phyloP scores from a whole-genome alignment of 2,113 vertebrate genomes.

The Paralichthys olivaceus region DNA sequence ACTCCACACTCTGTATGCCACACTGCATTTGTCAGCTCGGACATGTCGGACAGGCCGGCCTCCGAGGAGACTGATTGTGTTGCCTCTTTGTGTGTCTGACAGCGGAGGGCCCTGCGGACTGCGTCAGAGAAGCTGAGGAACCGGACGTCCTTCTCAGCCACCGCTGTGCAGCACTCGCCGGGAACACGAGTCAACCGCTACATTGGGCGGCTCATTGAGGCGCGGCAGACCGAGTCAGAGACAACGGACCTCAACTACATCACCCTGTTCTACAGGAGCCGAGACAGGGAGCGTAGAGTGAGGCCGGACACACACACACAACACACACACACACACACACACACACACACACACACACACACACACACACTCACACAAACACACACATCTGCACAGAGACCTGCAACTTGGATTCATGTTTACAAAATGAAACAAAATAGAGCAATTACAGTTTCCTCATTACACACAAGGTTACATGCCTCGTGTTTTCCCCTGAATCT shows the following conservation, averaged over 20 bases:
- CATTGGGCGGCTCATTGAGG: slow-evolving; percentile 94
- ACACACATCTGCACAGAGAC: slow-evolving; percentile 19
- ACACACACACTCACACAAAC: neutral
- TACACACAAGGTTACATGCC: slow-evolving; percentile 48
- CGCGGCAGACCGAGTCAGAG: slow-evolving; percentile 93
- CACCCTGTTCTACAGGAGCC: slow-evolving; percentile 91
- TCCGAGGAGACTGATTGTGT: slow-evolving; percentile 35
- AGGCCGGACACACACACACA: slow-evolving; percentile 50
- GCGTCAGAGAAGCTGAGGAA: slow-evolving; percentile 95
- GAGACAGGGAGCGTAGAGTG: slow-evolving; percentile 91
- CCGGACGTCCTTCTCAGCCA: slow-evolving; percentile 92
- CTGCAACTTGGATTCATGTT: slow-evolving; percentile 1
- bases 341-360: neutral
- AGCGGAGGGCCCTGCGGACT: slow-evolving; percentile 94
- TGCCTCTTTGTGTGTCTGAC: slow-evolving; percentile 29
- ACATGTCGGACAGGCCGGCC: neutral
- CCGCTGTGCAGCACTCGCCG: slow-evolving; percentile 88
- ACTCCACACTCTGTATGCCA: neutral
- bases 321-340: neutral
- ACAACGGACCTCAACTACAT: slow-evolving; percentile 92
- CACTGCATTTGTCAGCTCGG: neutral
- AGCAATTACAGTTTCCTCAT: slow-evolving; percentile 45
- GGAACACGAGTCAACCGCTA: slow-evolving; percentile 95
- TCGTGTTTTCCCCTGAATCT: slow-evolving; percentile 55
- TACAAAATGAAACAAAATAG: slow-evolving; percentile 16